Evolutionary conservation across 2,888 invertebrate genomes (phyloP), one percentile per base, ranked within the genome.

Genomic region (Tenodera sinensis): DNA sequence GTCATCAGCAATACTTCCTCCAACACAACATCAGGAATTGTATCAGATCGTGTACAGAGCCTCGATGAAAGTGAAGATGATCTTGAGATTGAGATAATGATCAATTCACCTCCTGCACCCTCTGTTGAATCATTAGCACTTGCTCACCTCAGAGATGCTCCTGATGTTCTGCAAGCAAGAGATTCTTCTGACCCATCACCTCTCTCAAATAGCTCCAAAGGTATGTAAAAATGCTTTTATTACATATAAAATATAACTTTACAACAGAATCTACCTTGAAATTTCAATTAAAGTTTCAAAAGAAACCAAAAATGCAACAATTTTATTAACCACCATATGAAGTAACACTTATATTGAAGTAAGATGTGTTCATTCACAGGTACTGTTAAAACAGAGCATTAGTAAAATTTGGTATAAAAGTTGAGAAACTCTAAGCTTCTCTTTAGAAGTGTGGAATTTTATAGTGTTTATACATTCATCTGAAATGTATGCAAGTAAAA

Each of bases 21-120:
- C n/a, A 98, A 98, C 92, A 99, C 98, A 83, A 99, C 99, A 34
- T 98, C 98, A 54, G 99, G 99, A 90, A 98, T 99, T 91, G 98
- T 98, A 85, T 98, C 98, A 93, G 99, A 99, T 93, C 96, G 98
- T 91, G 98, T 98, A 89, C 98, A 98, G 93, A 98, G 98, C 89
- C 97, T 98, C 94, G 98, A 98, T 93, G 98, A 98, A 93, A 95
- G 98, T 92, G 94, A 95, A 92, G 93, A 93, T 91, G 93, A 93
- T 90, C 91, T 93, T 88, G 92, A 92, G 86, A 90, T 91, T 83
- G 98, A 98, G 94, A 97, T 97, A 91, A 96, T 97, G 96, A 97
- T 97, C 90, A 97, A 96, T 91, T 95, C 96, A 86, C 96, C 97
- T 9, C 97, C 97, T 28, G 97, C 97, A n/a, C 97, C 97, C 6